Base-by-base conservation (phyloP, 2,888 invertebrate species). In the Meliscaeva auricollis region DNA sequence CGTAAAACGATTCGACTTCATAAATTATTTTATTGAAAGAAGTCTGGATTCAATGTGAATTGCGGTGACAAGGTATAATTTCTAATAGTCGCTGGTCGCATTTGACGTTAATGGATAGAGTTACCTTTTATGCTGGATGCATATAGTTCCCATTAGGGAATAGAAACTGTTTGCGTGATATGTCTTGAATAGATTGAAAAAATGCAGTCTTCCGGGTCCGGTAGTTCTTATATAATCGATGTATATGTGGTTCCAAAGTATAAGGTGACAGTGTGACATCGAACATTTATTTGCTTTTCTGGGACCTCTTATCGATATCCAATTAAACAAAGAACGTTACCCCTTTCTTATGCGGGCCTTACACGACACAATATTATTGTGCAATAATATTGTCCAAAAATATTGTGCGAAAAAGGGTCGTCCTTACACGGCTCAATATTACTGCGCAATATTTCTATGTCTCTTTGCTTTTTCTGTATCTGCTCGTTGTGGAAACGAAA, bases 171-270 rank as follows among this genome's bases (percentile, higher is more conserved):
- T n/a, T 52, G 32, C 20, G 11, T 26, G 4, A 26, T 26, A 20
- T 54, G 30, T n/a, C 15, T 44, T 30, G 9, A 20, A 26, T 13
- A 30, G 35, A 38, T 17, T 38, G 35, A 22, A 32, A n/a, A 32
- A 48, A 41, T 66, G 52, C 7, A 6, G 58, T 52, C 56, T 82
- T 82, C 81, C 77, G 81, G 76, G 77, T 77, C 26, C 11, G 13
- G 46, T n/a, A 20, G 46, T 26, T 26, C 9, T 6, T 22, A 48
- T 15, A 41, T 30, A 48, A 15, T 30, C 8, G n/a, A 54, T 54
- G 3, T 48, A 9, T 48, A 11, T 48, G 9, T 48, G 1, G 8
- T 17, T 48, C 17, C 0, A 48, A 15, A 3, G 20, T 15, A 6
- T 15, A 48, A 48, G 15, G 17, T 48, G 48, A 9, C 20, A 17